Conservation (phyloP, 1,140 invertebrate genomes). For the Drosophila fuyamai region DNA sequence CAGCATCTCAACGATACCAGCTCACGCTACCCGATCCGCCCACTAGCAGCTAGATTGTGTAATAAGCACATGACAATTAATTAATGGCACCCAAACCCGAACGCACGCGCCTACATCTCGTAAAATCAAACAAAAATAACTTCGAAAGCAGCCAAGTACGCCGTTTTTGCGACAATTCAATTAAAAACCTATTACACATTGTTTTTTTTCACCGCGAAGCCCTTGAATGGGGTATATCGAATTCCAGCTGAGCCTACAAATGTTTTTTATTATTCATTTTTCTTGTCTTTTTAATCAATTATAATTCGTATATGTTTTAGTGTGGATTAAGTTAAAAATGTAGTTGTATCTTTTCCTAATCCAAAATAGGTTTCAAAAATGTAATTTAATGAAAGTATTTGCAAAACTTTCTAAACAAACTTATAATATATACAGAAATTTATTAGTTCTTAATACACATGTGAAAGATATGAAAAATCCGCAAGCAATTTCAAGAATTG, state of each 20-base stretch:
- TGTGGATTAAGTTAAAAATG: no score
- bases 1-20: constrained; percentile 25
- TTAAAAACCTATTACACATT: constrained; percentile 67
- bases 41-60: constrained; percentile 57
- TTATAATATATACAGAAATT: not conserved
- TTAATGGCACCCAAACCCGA: constrained; percentile 56
- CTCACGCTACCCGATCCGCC: constrained; percentile 15
- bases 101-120: constrained; percentile 52
- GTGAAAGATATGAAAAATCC: no score
- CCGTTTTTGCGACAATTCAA: constrained; percentile 74
- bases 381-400: no score
- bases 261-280: no score
- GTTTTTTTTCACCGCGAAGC: constrained; percentile 37
- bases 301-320: no score
- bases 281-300: no score
- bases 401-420: no score
- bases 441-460: no score
- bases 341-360: no score
- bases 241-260: not conserved
- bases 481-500: no score
- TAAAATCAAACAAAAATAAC: constrained; percentile 30
- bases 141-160: constrained; percentile 34
- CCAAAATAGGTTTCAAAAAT: no score
- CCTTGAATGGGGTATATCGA: constrained; percentile 1
- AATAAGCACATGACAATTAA: constrained; percentile 76